Conservation (phyloP, 2,113 vertebrate genomes). For the Amphilophus citrinellus region DNA sequence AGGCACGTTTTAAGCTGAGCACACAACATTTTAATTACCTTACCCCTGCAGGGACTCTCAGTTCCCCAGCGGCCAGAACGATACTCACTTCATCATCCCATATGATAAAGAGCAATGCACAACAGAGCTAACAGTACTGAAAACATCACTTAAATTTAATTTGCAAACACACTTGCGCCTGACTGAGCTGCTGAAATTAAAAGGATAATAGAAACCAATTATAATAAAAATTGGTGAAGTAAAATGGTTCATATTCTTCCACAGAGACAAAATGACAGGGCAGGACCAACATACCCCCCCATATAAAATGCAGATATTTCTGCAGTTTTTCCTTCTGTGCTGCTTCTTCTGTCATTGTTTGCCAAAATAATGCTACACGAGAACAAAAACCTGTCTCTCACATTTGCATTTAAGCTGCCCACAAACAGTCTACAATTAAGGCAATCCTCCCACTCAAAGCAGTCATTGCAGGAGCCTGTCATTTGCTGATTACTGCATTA, state of each 20-base stretch:
- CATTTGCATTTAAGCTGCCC: conserved; percentile 15
- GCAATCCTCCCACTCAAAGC: conserved; percentile 34
- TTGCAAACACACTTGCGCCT: conserved; percentile 26
- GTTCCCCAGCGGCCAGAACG: conserved; percentile 59
- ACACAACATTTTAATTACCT: conserved; percentile 80
- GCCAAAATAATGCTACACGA: not conserved
- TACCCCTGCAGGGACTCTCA: conserved; percentile 54
- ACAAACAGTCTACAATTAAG: conserved; percentile 20
- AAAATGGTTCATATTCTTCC: conserved; percentile 12
- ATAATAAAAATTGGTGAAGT: not conserved
- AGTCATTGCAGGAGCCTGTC: conserved; percentile 26
- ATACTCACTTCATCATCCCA: conserved; percentile 65
- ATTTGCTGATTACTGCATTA: conserved; percentile 46
- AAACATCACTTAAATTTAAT: conserved; percentile 42
- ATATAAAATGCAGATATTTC: not conserved
- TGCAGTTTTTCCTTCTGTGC: not conserved
- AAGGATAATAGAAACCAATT: conserved; percentile 6
- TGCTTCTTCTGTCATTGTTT: not conserved
- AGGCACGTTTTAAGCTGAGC: conserved; percentile 65
- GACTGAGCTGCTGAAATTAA: conserved; percentile 17
- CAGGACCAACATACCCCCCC: not conserved
- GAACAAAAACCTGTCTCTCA: conserved; percentile 3
- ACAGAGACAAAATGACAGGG: not conserved
- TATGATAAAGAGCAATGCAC: conserved; percentile 60
- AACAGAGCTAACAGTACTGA: conserved; percentile 26